Base-by-base conservation (phyloP, 2,113 vertebrate genomes). In the Cheirogaleus medius region DNA sequence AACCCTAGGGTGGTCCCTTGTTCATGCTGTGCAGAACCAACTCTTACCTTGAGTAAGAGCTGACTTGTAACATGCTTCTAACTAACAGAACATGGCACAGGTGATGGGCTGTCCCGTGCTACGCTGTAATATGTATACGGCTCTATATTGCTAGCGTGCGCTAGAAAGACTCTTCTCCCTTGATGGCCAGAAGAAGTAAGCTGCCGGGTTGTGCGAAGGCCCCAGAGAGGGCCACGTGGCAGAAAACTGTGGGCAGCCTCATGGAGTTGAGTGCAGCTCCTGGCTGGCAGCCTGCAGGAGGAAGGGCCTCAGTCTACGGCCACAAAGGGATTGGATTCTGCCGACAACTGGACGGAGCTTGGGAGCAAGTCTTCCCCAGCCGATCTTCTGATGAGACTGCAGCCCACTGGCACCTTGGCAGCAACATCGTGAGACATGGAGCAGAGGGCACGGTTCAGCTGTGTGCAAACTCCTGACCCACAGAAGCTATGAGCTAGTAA, bases 91-190 rank as follows among this genome's bases (percentile, higher is more conserved):
- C 15, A 69, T 8, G 42, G 54, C 92, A 71, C 5, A 34, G 63
- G 23, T 44, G n/a, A 60, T 7, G 9, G 69, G n/a, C 23, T 92
- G 15, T 90, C 68, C 42, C 5, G 20, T 18, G 58, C 27, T 27
- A 37, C 0, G 1, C 42, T 17, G 78, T 5, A 0, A 39, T 37
- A 34, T 8, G 11, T 0, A 74, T 47, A n/a, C 64, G 29, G 39
- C 54, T 32, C 52, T 52, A 23, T 29, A 64, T 58, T 80, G 68
- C 81, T 20, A 80, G 32, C 6, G 2, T 47, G 37, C 11, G 10
- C 54, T 58, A 66, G 47, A 13, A 87, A 84, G 54, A 73, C 18
- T 49, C 54, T 58, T 56, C 42, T 80, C n/a, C 54, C 68, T 78
- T 58, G 34, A 76, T 78, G 78, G 90, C 21, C n/a, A 44, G 13